These are phyloP conservation scores for Glaucidium brasilianum DNA, from an alignment of 2,113 vertebrate genomes.

Conservation along the genomic window DNA sequence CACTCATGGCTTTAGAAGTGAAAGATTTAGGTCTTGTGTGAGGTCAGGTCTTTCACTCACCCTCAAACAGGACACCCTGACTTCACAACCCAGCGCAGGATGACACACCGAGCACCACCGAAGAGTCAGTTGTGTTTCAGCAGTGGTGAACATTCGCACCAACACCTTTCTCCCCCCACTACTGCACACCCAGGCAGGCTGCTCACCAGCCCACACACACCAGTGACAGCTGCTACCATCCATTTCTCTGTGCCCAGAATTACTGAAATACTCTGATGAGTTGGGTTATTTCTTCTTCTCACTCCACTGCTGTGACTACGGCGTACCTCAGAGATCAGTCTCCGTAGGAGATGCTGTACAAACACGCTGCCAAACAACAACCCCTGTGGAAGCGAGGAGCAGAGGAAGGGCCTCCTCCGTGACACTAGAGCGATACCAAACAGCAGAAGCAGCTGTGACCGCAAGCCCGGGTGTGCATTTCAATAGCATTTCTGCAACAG, in stretches of 20 bases:
- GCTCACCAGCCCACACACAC: neutral
- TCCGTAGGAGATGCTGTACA: neutral
- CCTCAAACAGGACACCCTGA: neutral
- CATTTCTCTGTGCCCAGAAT: neutral
- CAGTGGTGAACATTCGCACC: neutral
- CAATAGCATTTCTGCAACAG: neutral
- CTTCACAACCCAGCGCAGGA: accelerated
- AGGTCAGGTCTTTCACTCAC: neutral
- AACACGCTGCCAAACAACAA: neutral
- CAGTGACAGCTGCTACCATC: neutral
- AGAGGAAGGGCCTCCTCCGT: neutral
- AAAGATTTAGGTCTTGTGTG: neutral
- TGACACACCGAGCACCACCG: neutral
- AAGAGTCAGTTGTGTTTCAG: neutral
- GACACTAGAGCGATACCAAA: neutral
- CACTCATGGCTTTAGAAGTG: neutral
- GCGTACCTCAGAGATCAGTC: neutral
- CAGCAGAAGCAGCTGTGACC: neutral
- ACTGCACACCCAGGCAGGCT: neutral
- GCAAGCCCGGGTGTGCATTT: neutral
- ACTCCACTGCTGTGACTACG: neutral
- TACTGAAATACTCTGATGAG: neutral
- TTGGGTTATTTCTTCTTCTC: neutral
- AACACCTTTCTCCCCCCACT: neutral
- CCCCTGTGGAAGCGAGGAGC: neutral